Evolutionary conservation across 92 coral and sea anemone genomes (phyloP).

Genomic region (Phenganax marumi): DNA sequence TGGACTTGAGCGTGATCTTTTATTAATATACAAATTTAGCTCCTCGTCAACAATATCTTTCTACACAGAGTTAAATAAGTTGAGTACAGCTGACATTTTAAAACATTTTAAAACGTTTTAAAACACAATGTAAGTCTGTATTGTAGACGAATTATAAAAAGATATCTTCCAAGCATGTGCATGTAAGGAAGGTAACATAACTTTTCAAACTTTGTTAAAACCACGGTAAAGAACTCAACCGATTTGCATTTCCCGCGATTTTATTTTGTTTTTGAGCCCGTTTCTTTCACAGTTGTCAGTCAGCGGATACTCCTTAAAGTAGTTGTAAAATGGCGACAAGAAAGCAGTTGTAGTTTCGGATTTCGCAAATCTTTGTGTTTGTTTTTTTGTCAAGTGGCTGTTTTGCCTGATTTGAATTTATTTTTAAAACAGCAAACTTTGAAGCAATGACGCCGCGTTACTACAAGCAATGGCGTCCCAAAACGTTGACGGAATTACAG

Average conservation of each 20-base stretch:
- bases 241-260: constrained; percentile 16
- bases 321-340: not conserved
- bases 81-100: not conserved
- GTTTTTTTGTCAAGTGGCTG: not conserved
- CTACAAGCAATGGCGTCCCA: constrained; percentile 1
- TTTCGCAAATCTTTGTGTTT: not conserved
- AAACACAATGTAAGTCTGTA: no score
- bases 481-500: not conserved
- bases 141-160: no score
- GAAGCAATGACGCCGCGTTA: not conserved
- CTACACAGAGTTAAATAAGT: not conserved
- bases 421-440: not conserved
- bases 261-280: constrained; percentile 12
- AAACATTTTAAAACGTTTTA: not conserved
- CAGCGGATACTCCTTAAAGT: not conserved
- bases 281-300: constrained; percentile 13
- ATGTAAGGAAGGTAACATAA: not conserved
- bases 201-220: not conserved
- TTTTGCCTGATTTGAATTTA: not conserved
- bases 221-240: not conserved
- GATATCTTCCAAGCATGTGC: no score
- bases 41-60: not conserved
- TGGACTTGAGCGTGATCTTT: no score
- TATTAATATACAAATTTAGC: not conserved
- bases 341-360: not conserved